Evolutionary conservation across 1,140 invertebrate species (phyloP).

Genomic region (Temnothorax nylanderi): DNA sequence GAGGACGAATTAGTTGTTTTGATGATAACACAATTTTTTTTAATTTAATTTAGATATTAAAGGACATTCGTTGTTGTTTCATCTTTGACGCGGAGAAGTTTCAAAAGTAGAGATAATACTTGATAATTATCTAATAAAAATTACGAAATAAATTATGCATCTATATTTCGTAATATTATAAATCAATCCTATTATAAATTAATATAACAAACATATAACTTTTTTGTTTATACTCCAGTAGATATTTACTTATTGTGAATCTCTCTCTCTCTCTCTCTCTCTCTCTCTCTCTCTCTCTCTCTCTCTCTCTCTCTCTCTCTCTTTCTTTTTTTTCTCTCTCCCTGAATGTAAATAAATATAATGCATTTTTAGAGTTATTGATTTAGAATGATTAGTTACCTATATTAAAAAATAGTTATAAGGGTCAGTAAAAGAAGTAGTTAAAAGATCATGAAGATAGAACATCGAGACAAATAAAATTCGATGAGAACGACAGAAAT

Average conservation of each 20-base stretch:
- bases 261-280: conserved; percentile 1
- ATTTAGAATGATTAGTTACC: neutral
- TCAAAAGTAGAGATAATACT: neutral
- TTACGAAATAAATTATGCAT: neutral
- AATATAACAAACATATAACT: neutral
- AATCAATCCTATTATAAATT: neutral
- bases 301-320: neutral
- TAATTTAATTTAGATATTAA: neutral
- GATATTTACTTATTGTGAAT: conserved; percentile 7
- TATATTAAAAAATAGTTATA: neutral
- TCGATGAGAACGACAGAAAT: neutral
- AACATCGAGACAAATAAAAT: neutral
- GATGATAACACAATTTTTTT: neutral
- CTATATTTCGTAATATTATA: neutral
- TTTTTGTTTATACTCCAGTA: conserved; percentile 8
- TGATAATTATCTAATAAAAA: conserved; percentile 1
- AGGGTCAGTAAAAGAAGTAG: neutral
- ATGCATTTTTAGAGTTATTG: neutral
- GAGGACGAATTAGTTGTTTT: neutral
- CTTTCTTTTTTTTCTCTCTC: neutral
- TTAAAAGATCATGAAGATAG: neutral
- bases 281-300: neutral
- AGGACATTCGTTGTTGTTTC: neutral
- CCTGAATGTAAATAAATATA: neutral
- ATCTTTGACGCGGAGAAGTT: neutral